Percentiles rank a stretch among this genome's conserved stretches.
phyloP scores from a whole-genome alignment of 2,888 invertebrate species.

The Callosobruchus maculatus region DNA sequence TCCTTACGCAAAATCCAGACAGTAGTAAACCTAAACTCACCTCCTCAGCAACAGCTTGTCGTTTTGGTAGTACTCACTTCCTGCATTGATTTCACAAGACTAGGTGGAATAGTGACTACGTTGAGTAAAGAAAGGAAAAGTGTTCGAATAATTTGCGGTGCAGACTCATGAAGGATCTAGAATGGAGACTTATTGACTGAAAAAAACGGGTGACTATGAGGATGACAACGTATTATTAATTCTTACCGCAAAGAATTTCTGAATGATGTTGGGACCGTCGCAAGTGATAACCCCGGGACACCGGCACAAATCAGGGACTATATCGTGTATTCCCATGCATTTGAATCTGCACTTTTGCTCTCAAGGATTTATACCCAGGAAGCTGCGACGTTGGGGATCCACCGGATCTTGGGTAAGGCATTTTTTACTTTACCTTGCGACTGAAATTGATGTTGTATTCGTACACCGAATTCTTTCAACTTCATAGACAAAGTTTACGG shows the following conservation, averaged over 20 bases:
- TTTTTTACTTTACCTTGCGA: neutral
- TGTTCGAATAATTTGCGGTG: too few relatives aligned
- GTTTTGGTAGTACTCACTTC: neutral
- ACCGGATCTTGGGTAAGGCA: slow-evolving; percentile 67
- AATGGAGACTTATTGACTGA: neutral
- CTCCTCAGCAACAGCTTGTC: neutral
- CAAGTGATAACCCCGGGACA: slow-evolving; percentile 36
- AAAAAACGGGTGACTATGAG: neutral
- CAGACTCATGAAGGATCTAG: too few relatives aligned
- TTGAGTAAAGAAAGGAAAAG: too few relatives aligned
- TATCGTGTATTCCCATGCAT: slow-evolving; percentile 54
- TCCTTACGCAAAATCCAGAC: neutral
- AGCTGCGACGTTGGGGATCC: slow-evolving; percentile 68
- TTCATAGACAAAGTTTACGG: too few relatives aligned
- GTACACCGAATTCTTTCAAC: too few relatives aligned
- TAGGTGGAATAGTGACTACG: too few relatives aligned
- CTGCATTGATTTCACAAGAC: too few relatives aligned
- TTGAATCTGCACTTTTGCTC: slow-evolving; percentile 56
- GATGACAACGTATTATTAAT: neutral
- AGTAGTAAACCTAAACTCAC: neutral
- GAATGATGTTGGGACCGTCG: slow-evolving; percentile 39
- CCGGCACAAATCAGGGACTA: slow-evolving; percentile 44
- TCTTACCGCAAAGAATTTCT: neutral
- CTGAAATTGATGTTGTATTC: too few relatives aligned
- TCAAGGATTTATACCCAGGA: slow-evolving; percentile 59